Conservation (phyloP, 2,888 invertebrate genomes). For the Sminthurinus aureus region DNA sequence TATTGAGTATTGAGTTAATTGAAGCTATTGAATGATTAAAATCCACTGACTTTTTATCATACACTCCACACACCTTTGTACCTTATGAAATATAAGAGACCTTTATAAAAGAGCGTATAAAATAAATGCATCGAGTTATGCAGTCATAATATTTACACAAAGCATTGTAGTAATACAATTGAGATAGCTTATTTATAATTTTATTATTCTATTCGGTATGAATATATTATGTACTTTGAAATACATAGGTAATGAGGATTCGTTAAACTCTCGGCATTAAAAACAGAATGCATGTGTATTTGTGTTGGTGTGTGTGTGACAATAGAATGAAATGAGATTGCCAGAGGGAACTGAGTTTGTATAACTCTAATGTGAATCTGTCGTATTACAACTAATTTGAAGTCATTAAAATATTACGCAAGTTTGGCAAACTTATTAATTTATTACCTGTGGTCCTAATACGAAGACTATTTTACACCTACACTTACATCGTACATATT, state of each 20-base stretch:
- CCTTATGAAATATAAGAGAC: too few relatives aligned
- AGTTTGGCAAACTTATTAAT: constrained; percentile 14
- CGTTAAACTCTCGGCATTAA: neutral
- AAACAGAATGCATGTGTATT: neutral
- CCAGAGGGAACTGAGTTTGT: neutral
- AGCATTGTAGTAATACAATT: too few relatives aligned
- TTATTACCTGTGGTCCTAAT: neutral
- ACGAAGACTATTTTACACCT: neutral
- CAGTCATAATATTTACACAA: too few relatives aligned
- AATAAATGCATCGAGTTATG: too few relatives aligned
- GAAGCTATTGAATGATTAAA: too few relatives aligned
- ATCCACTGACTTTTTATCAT: too few relatives aligned
- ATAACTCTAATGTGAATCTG: neutral
- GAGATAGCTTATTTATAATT: neutral
- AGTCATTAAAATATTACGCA: constrained; percentile 11
- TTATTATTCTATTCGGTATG: neutral
- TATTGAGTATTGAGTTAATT: too few relatives aligned
- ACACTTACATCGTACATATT: neutral
- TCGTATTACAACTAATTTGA: neutral
- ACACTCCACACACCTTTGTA: too few relatives aligned
- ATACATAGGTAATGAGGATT: neutral
- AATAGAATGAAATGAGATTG: neutral
- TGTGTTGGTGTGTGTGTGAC: too few relatives aligned
- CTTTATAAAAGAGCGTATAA: too few relatives aligned
- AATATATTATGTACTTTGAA: neutral